Base-by-base conservation (phyloP, 2,888 invertebrate species). In the Agrotis ipsilon region DNA sequence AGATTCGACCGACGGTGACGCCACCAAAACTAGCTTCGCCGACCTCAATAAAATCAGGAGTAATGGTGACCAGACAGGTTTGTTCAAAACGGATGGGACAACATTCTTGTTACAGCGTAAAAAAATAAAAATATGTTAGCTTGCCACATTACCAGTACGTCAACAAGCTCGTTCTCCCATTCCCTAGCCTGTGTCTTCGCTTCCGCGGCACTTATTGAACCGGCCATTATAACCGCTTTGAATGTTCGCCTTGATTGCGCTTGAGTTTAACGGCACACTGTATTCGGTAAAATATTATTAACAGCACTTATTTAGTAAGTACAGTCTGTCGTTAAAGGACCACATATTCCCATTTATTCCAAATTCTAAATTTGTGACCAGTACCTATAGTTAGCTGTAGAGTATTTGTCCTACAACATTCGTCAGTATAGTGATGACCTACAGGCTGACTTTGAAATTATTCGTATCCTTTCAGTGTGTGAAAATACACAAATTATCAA, bases 1-100 rank as follows among this genome's bases (percentile, higher is more conserved):
- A 86, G 90, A 97, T 87, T 92, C 96, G 57, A 96, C 97, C 14
- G 97, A 97, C 87, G 97, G 96, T 4, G 97, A 97, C 78, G 88
- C 82, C 49, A 93, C 92, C 69, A 96, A 97, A 91, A 95, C 97
- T 78, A 98, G 97, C 91, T 98, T 98, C 93, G 98, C 98, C 45
- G 98, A 98, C 88, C 93, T 98, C 70, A 97, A 97, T 76, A 97
- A 94, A 88, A 93, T 94, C 82, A 96, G 95, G 84, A 92, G 94
- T 88, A 94, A 96, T 67, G 97, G 96, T 68, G 96, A 96, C 80
- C 94, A 91, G 88, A 84, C 91, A 94, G 94, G 95, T 95, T 88
- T 87, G 81, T 78, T 67, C 57, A 69, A 48, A 60, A 45, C 54
- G 39, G 57, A 83, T 82, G 85, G 75, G 83, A 83, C 80, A 84